Evolutionary conservation across 2,888 invertebrate species (phyloP).

Genomic region (Macrosiphum euphorbiae): DNA sequence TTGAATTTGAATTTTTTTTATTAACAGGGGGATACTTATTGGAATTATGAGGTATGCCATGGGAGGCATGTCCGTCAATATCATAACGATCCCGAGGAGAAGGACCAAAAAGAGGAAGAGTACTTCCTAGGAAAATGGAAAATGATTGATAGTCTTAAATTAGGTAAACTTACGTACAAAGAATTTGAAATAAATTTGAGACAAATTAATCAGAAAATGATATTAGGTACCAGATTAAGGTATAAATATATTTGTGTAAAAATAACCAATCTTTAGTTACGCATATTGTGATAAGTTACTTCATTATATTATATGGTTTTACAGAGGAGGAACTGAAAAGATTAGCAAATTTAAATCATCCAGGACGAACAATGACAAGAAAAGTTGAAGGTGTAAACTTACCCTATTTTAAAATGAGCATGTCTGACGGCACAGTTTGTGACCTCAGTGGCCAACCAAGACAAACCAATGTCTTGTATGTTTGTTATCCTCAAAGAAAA

Average conservation of each 20-base stretch:
- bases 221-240: no score
- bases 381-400: conserved; percentile 90
- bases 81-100: conserved; percentile 94
- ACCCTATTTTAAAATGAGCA: conserved; percentile 89
- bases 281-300: not conserved
- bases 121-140: conserved; percentile 87
- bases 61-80: conserved; percentile 92
- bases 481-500: conserved; percentile 89
- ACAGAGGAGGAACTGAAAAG: conserved; percentile 50
- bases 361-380: conserved; percentile 61
- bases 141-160: conserved; percentile 75
- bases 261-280: not conserved
- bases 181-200: not conserved
- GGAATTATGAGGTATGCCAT: conserved; percentile 98
- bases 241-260: not conserved
- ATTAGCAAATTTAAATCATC: conserved; percentile 53
- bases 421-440: conserved; percentile 91
- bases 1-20: conserved; percentile 34
- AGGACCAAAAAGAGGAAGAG: conserved; percentile 83
- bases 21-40: conserved; percentile 84
- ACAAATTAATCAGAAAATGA: not conserved
- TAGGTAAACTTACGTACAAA: conserved; percentile 68
- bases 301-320: not conserved
- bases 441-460: conserved; percentile 90
- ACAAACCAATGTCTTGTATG: conserved; percentile 85